These are phyloP conservation scores for Mergus octosetaceus DNA, from an alignment of 2,797 vertebrate species.

Conservation along the genomic window DNA sequence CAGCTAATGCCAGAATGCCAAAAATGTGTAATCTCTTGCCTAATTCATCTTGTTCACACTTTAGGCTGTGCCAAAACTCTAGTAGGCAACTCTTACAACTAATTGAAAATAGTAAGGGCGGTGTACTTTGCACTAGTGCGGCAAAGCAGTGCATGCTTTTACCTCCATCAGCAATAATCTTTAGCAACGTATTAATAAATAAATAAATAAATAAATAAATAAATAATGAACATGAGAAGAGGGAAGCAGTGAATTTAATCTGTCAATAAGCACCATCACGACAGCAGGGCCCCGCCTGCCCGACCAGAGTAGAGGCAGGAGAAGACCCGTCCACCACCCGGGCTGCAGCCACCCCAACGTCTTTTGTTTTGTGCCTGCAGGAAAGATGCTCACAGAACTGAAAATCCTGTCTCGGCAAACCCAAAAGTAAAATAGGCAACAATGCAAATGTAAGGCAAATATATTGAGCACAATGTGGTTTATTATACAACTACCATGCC, in stretches of 20 bases:
- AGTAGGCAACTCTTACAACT: neutral
- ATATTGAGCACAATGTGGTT: neutral
- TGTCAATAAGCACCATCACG: neutral
- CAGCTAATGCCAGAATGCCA: conserved; percentile 45
- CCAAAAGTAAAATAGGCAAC: neutral
- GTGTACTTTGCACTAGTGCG: neutral
- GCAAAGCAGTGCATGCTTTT: neutral
- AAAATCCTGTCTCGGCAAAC: neutral
- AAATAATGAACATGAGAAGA: too few species aligned
- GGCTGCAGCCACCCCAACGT: neutral
- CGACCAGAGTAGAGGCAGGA: neutral
- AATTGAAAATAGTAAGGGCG: conserved; percentile 12
- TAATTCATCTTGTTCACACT: conserved; percentile 6
- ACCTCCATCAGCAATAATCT: neutral
- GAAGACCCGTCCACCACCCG: too few species aligned
- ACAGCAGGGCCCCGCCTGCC: neutral
- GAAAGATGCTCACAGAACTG: neutral
- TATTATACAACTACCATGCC: neutral
- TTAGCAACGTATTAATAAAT: neutral
- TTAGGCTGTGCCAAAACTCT: conserved; percentile 6
- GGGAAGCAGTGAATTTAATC: neutral
- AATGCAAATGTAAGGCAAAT: neutral
- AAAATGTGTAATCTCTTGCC: conserved; percentile 8
- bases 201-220: neutral
- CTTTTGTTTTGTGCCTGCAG: neutral